These are phyloP conservation scores for Ornithoptera alexandrae DNA, from an alignment of 2,888 invertebrate genomes.

Conservation along the genomic window DNA sequence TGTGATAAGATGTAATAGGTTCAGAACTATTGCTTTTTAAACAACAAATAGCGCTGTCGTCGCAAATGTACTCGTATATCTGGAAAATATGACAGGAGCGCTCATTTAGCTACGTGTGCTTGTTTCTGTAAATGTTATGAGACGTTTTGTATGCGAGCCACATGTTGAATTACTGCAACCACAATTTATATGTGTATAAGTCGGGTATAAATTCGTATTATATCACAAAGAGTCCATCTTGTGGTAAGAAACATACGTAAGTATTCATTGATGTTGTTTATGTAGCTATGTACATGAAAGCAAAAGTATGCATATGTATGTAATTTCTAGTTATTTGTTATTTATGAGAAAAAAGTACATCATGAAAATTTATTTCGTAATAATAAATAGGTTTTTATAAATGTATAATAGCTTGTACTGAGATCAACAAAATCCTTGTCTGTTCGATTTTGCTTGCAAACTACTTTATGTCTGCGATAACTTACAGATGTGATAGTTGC, in stretches of 20 bases:
- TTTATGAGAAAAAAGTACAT: too few relatives aligned
- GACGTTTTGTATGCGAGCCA: constrained; percentile 66
- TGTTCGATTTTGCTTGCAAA: neutral
- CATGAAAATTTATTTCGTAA: too few relatives aligned
- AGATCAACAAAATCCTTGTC: neutral
- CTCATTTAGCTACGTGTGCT: constrained; percentile 37
- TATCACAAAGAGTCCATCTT: constrained; percentile 41
- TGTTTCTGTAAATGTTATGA: constrained; percentile 51
- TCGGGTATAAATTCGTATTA: constrained; percentile 41
- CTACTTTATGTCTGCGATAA: constrained; percentile 41
- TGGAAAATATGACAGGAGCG: constrained; percentile 46
- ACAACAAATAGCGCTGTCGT: constrained; percentile 35
- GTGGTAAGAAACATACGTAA: constrained; percentile 33
- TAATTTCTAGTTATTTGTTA: too few relatives aligned
- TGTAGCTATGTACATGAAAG: too few relatives aligned
- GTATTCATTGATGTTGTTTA: too few relatives aligned
- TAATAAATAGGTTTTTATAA: too few relatives aligned
- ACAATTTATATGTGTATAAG: constrained; percentile 42
- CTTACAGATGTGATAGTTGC: constrained; percentile 62
- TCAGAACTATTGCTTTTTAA: constrained; percentile 15
- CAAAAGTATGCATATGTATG: too few relatives aligned
- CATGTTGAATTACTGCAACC: constrained; percentile 51
- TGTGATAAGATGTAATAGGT: constrained; percentile 13
- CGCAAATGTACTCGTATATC: constrained; percentile 43
- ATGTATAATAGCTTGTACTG: too few relatives aligned